Evolutionary conservation across 37 sponge, comb jelly and placozoan genomes (phyloP).

Genomic region (Halisarca cf. caerulea): DNA sequence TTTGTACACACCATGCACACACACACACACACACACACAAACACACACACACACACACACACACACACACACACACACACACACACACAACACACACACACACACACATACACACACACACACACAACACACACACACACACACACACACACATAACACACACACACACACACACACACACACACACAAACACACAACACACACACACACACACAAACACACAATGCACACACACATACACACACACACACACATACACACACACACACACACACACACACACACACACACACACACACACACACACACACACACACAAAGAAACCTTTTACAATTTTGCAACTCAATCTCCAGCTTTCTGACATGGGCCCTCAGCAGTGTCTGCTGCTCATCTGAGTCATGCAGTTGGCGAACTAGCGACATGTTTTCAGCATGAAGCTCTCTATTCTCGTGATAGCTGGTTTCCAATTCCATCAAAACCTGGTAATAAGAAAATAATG

Average conservation of each 20-base stretch:
- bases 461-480: neutral
- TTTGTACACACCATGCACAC: neutral
- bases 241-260: neutral
- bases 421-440: conserved; percentile 4
- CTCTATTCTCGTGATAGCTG: neutral
- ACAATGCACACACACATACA: neutral
- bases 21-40: conserved; percentile 7
- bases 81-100: neutral
- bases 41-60: conserved; percentile 5
- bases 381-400: neutral
- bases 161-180: conserved; percentile 6
- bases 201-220: no score
- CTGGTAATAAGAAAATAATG: neutral
- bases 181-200: neutral
- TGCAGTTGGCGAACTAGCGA: neutral
- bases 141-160: conserved; percentile 12
- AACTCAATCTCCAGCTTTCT: no score
- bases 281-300: no score
- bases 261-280: neutral
- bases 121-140: conserved; percentile 17
- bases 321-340: no score
- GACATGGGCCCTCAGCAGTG: neutral
- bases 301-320: no score
- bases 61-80: conserved; percentile 14
- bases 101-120: conserved; percentile 33